A percentile compares a stretch with the other conserved stretches of the same genome.
These are phyloP conservation scores for Aspidoscelis tigris DNA, from an alignment of 2,113 vertebrate species.

Conservation along the genomic window DNA sequence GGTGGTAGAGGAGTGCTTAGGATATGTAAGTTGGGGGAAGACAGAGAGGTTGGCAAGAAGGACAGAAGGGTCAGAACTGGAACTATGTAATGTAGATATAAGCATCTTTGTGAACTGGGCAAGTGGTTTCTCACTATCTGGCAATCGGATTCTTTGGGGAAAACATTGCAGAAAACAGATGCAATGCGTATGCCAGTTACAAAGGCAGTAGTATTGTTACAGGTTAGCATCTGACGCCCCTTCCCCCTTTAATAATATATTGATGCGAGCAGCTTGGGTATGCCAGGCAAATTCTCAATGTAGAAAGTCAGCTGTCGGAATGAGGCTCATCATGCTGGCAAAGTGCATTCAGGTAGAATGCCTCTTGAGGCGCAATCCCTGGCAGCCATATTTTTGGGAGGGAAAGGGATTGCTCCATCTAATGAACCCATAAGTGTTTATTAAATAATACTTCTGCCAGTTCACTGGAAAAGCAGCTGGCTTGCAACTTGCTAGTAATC, in stretches of 20 bases:
- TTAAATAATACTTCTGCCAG: conserved; percentile 73
- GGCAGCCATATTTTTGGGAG: conserved; percentile 61
- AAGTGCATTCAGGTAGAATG: conserved; percentile 74
- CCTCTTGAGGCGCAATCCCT: conserved; percentile 64
- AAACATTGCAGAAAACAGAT: neutral
- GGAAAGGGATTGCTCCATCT: conserved; percentile 47
- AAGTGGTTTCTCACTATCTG: neutral
- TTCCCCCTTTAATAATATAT: conserved; percentile 78
- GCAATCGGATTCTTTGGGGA: conserved; percentile 17
- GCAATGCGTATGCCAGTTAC: neutral
- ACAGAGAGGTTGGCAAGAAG: conserved; percentile 2
- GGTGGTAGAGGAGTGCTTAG: conserved; percentile 34
- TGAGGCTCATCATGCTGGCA: conserved; percentile 80
- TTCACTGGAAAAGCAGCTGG: conserved; percentile 73
- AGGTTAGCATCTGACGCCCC: neutral
- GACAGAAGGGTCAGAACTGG: neutral
- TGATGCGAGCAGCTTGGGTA: conserved; percentile 80
- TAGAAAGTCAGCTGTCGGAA: conserved; percentile 87
- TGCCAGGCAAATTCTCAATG: conserved; percentile 84
- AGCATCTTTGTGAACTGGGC: neutral
- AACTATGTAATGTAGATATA: conserved; percentile 11
- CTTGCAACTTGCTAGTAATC: conserved; percentile 59
- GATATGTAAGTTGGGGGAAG: conserved; percentile 5
- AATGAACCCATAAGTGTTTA: conserved; percentile 73
- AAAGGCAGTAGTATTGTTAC: neutral